Base-by-base conservation (phyloP, 2,113 vertebrate genomes). In the Pseudorectes ferrugineus region DNA sequence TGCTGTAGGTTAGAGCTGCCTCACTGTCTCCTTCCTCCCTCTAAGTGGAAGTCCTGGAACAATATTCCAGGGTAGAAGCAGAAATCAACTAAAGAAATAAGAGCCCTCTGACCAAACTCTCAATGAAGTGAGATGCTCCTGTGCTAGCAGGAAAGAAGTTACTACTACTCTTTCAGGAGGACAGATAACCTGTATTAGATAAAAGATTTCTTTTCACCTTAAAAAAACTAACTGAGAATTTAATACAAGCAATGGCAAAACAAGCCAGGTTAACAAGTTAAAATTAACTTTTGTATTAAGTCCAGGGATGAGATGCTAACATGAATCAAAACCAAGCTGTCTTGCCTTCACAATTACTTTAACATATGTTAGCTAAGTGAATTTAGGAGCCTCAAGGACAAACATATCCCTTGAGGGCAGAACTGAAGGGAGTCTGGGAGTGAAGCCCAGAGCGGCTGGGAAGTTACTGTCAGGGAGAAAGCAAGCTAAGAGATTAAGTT, bases 381-480 rank as follows among this genome's bases (percentile, higher is more conserved):
- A 66, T 78, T 76, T 54, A 68, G 40, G 75, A 94, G 49, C 67
- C 85, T 93, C 0, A 5, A 96, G 82, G 82, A 94, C 71, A 88
- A 90, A 90, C 35, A 62, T 14, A 45, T 54, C 82, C 78, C 90
- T 42, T 75, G 35, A 90, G 94, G 35, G 54, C 45, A 43, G 45
- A 83, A 79, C 49, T 76, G 75, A 73, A 93, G 49, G 71, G 82
- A 95, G 45, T 31, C 81, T 94, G 88, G 82, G 78, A 94, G 67
- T 17, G 46, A 88, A 93, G 90, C 78, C 90, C 92, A 85, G 62
- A 42, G 62, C 17, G 40, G 12, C 67, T 88, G 42, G 35, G 59
- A 93, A 73, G 78, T 45, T 70, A 70, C 82, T 70, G 36, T 25
- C 17, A 66, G 42, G 16, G 49, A 93, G 17, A 74, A 43, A 70